Percentiles rank a stretch among this genome's conserved stretches.
phyloP scores from a whole-genome alignment of 23 tunicate genomes.

The Halocynthia aurantium region DNA sequence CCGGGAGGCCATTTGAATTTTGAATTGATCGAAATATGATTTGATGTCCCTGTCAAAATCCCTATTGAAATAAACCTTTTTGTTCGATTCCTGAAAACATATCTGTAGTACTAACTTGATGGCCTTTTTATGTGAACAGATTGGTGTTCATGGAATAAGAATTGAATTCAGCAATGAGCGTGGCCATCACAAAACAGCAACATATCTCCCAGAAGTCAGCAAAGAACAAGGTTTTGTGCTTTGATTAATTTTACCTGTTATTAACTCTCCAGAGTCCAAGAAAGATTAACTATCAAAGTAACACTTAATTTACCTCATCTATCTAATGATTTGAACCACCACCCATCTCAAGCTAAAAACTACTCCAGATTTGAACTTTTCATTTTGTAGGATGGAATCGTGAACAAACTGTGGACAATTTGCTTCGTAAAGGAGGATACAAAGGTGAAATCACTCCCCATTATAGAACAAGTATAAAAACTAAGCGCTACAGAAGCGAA shows the following conservation, averaged over 20 bases:
- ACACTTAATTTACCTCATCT: neutral
- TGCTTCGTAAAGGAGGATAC: constrained; percentile 92
- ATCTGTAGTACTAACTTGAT: no score
- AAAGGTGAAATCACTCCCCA: constrained; percentile 39
- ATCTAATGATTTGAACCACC: neutral
- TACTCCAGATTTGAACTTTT: neutral
- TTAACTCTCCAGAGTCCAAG: neutral
- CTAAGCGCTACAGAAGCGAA: constrained; percentile 62
- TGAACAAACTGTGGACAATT: constrained; percentile 61
- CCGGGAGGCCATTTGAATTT: no score
- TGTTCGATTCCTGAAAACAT: no score
- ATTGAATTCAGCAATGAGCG: constrained; percentile 79
- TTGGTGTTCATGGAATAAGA: constrained; percentile 93
- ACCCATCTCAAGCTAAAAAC: neutral
- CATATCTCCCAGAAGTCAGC: constrained; percentile 95
- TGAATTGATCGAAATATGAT: no score
- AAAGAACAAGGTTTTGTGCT: constrained; percentile 67
- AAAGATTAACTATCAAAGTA: neutral
- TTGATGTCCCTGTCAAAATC: no score
- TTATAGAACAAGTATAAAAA: constrained; percentile 37
- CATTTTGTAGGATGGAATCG: constrained; percentile 70
- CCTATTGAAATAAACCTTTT: no score
- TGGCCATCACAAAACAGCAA: constrained; percentile 79
- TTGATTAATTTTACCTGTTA: no score
- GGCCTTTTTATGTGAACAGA: constrained; percentile 1